These are phyloP conservation scores for Acholoe squamosa DNA, from an alignment of 2,888 invertebrate species.

Conservation along the genomic window DNA sequence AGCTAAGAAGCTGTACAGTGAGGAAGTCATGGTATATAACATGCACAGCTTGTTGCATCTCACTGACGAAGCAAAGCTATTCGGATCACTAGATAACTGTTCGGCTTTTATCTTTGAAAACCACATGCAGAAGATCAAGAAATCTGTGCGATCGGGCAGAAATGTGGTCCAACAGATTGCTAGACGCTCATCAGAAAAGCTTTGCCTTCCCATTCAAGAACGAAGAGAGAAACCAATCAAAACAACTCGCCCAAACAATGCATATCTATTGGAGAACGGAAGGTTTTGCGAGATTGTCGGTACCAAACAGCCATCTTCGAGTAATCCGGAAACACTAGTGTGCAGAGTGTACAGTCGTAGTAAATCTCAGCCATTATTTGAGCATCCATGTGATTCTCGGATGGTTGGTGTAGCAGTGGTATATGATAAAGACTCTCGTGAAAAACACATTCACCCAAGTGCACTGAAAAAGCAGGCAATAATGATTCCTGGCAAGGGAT, in stretches of 20 bases:
- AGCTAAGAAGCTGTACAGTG: conserved; percentile 53
- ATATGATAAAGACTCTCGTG: background rate
- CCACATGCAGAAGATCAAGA: conserved; percentile 64
- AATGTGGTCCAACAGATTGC: conserved; percentile 65
- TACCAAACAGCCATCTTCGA: background rate
- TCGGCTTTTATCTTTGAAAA: conserved; percentile 68
- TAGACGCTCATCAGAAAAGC: background rate
- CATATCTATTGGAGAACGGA: background rate
- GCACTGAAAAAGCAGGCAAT: background rate
- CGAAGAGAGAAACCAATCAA: background rate
- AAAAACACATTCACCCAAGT: background rate
- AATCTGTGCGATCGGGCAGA: conserved; percentile 49
- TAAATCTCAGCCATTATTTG: background rate
- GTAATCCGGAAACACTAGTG: background rate
- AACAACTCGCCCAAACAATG: background rate
- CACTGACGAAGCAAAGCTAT: conserved; percentile 56
- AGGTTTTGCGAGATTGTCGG: background rate
- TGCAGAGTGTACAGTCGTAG: background rate
- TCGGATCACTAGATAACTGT: conserved; percentile 64
- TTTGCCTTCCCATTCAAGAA: background rate
- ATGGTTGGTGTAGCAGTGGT: background rate
- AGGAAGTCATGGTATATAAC: conserved; percentile 64
- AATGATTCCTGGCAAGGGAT: too few species aligned
- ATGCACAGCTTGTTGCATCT: conserved; percentile 66
- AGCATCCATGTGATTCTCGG: background rate